phyloP scores from a whole-genome alignment of 2,113 vertebrate genomes.

The Crotalus tigris region DNA sequence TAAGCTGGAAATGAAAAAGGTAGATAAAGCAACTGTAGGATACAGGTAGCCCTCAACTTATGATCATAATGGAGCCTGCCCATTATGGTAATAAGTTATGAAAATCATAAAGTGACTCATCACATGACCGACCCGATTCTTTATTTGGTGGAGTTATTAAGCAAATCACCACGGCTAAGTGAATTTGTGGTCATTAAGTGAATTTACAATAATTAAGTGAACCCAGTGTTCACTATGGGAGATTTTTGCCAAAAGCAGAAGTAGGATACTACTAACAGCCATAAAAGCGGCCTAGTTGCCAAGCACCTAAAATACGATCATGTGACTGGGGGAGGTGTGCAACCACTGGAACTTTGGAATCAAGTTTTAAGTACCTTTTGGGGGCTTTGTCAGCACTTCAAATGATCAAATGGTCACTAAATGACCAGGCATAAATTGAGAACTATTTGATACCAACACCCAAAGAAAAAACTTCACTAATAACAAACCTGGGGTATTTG shows the following conservation, averaged over 20 bases:
- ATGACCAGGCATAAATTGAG: background rate
- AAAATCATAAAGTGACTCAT: background rate
- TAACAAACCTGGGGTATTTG: conserved; percentile 91
- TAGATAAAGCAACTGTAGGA: conserved; percentile 6
- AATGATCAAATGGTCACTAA: background rate
- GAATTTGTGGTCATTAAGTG: background rate
- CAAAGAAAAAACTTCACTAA: background rate
- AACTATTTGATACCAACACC: conserved; percentile 18
- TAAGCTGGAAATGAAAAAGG: conserved; percentile 76
- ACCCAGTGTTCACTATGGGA: background rate
- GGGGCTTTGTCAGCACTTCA: background rate
- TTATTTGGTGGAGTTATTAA: background rate
- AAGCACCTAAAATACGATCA: background rate
- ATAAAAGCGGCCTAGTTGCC: background rate
- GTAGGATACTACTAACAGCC: no score
- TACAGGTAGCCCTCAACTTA: background rate
- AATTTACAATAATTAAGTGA: background rate
- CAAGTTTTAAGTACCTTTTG: background rate
- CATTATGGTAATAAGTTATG: background rate
- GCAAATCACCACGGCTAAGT: background rate
- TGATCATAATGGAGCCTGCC: background rate
- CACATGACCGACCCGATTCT: background rate
- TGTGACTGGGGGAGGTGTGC: background rate
- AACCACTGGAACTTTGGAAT: background rate
- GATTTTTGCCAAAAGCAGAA: background rate